Percentiles rank a stretch among this genome's conserved stretches.
These are phyloP conservation scores for Cacoxenus indagator DNA, from an alignment of 2,888 invertebrate species.

Conservation along the genomic window DNA sequence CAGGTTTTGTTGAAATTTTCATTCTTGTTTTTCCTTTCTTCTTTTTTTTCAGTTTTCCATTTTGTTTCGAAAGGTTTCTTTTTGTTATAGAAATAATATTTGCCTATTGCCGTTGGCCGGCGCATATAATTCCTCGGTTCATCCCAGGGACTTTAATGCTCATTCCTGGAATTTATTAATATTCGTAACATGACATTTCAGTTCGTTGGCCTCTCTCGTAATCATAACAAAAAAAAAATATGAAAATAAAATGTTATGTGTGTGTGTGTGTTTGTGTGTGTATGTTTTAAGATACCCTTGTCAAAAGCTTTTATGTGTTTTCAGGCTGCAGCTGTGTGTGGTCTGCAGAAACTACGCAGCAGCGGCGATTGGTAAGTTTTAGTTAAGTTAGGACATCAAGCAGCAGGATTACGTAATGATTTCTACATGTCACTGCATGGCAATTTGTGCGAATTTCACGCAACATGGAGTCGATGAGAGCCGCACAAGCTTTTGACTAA, in stretches of 20 bases:
- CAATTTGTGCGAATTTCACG: background rate
- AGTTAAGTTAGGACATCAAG: background rate
- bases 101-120: background rate
- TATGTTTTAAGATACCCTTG: constrained; percentile 40
- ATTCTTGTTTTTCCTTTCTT: background rate
- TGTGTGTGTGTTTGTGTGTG: background rate
- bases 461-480: background rate
- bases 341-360: background rate
- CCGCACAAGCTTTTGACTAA: background rate
- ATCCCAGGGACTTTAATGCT: constrained; percentile 16
- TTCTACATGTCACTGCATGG: background rate
- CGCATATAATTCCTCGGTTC: background rate
- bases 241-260: background rate
- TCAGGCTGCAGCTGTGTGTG: background rate
- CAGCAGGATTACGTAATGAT: background rate
- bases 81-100: background rate
- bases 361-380: background rate
- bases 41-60: background rate
- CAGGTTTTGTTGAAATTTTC: background rate
- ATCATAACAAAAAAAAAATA: background rate
- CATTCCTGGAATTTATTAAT: constrained; percentile 24
- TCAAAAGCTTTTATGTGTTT: constrained; percentile 47
- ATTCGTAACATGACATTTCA: constrained; percentile 26
- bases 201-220: background rate
- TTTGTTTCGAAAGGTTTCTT: background rate